phyloP scores from a whole-genome alignment of 2,797 vertebrate species.

The Erethizon dorsatum region DNA sequence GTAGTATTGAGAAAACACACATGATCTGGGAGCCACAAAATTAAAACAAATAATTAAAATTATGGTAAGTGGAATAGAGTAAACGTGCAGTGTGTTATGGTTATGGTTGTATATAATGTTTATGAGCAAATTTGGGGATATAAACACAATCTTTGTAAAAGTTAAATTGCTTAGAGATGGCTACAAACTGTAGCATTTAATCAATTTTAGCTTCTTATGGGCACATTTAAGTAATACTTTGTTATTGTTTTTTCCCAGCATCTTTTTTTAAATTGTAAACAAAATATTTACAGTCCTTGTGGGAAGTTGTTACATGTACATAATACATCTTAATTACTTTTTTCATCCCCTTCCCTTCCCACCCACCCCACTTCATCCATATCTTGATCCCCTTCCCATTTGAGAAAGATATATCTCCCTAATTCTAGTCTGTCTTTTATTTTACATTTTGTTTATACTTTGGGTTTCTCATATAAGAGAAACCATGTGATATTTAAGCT shows the following conservation, averaged over 20 bases:
- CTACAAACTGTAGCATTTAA: not conserved
- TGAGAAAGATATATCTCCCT: not conserved
- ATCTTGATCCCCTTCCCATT: not conserved
- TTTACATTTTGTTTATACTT: not conserved
- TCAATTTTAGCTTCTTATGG: constrained; percentile 56
- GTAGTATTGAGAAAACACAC: not conserved
- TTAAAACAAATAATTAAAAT: constrained; percentile 43
- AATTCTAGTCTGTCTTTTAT: not conserved
- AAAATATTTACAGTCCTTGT: not conserved
- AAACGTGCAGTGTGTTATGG: constrained; percentile 6
- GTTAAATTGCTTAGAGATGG: not conserved
- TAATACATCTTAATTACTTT: not conserved
- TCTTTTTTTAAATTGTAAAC: not conserved
- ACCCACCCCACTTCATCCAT: not conserved
- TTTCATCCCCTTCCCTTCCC: not conserved
- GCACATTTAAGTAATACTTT: constrained; percentile 58
- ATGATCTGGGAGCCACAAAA: not conserved
- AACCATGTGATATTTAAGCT: not conserved
- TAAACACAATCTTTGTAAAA: constrained; percentile 49
- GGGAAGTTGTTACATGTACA: not conserved
- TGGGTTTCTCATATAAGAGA: not conserved
- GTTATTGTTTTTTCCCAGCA: not conserved
- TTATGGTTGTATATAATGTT: not conserved
- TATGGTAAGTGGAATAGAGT: not conserved
- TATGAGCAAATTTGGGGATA: not conserved